A percentile compares a stretch with the other conserved stretches of the same genome.
phyloP scores from a whole-genome alignment of 2,797 vertebrate genomes.

The Rhodeus uyekii region DNA sequence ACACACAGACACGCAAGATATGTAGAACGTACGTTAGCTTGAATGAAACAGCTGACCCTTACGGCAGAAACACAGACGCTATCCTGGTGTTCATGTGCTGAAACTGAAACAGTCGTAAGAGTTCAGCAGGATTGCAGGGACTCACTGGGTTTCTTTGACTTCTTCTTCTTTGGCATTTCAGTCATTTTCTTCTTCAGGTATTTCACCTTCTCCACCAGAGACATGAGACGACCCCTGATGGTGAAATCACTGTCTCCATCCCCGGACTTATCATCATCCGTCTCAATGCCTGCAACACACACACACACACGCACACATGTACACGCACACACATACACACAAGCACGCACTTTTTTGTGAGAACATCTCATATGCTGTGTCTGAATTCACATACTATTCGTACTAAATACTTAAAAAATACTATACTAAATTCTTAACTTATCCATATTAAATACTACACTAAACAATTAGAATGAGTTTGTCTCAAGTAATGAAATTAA shows the following conservation, averaged over 20 bases:
- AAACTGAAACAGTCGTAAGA: neutral
- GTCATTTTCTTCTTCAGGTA: slow-evolving; percentile 88
- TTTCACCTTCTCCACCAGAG: slow-evolving; percentile 90
- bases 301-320: neutral
- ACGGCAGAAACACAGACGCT: neutral
- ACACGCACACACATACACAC: no score
- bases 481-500: no score
- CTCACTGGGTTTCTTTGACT: slow-evolving; percentile 87
- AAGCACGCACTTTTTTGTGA: no score
- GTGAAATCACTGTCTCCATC: slow-evolving; percentile 86
- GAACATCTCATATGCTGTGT: no score
- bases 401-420: no score
- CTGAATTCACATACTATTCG: no score
- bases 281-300: slow-evolving; percentile 81
- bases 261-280: slow-evolving; percentile 85
- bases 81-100: neutral
- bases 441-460: no score
- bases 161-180: slow-evolving; percentile 81
- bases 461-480: no score
- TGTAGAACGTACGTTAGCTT: no score
- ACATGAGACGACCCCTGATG: slow-evolving; percentile 87
- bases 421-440: no score
- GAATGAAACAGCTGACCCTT: neutral
- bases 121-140: neutral
- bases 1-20: neutral